Evolutionary conservation across 2,797 vertebrate genomes (phyloP).

Genomic region (Phataginus tricuspis): DNA sequence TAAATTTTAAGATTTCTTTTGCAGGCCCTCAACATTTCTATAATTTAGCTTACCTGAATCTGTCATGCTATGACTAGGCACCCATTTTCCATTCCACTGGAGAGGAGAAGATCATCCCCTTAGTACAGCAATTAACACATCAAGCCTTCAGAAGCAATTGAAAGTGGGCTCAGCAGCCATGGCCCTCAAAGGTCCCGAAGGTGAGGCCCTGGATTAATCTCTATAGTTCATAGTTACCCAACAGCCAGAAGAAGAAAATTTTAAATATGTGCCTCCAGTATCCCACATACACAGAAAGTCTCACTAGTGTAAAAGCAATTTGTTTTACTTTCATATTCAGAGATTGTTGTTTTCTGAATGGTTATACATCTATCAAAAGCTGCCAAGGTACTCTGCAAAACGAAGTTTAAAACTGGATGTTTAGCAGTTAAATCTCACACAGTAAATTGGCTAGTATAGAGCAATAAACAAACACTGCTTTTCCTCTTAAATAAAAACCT

Average conservation of each 20-base stretch:
- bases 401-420: background rate
- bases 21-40: background rate
- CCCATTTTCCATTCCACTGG: conserved; percentile 50
- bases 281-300: background rate
- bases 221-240: background rate
- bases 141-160: background rate
- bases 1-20: conserved; percentile 26
- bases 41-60: conserved; percentile 49
- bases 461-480: background rate
- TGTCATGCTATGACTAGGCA: background rate
- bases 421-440: conserved; percentile 51
- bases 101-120: conserved; percentile 16
- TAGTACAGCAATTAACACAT: background rate
- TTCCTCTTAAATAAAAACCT: conserved; percentile 73
- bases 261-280: background rate
- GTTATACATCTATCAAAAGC: conserved; percentile 32
- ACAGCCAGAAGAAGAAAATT: background rate
- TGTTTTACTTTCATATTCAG: conserved; percentile 23
- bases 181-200: background rate
- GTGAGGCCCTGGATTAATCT: background rate
- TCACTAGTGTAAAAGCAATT: background rate
- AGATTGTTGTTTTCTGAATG: conserved; percentile 16
- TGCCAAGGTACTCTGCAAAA: background rate
- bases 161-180: background rate
- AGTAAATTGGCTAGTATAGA: background rate